Evolutionary conservation across 2,888 invertebrate species (phyloP).

Genomic region (Drosophila bunnanda): DNA sequence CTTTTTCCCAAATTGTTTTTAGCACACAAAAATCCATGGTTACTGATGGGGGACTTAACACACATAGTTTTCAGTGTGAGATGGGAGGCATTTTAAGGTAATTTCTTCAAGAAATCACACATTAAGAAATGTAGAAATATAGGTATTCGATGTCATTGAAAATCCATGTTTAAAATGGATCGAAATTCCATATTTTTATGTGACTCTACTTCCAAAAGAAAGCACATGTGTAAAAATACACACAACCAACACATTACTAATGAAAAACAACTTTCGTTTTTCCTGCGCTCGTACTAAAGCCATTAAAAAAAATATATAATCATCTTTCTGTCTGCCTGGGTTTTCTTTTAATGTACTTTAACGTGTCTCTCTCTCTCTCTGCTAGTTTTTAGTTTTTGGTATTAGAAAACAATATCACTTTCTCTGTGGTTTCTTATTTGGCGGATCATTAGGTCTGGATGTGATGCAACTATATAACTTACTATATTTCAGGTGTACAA

Average conservation of each 20-base stretch:
- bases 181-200: slow-evolving; percentile 52
- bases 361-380: slow-evolving; percentile 5
- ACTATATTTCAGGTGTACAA: not conserved
- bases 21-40: not conserved
- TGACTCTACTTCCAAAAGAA: slow-evolving; percentile 34
- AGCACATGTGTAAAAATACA: slow-evolving; percentile 2
- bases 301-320: slow-evolving; percentile 40
- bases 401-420: slow-evolving; percentile 30
- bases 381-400: slow-evolving; percentile 24
- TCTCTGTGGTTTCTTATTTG: slow-evolving; percentile 20
- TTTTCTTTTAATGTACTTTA: slow-evolving; percentile 24
- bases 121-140: no score
- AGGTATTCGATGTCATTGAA: no score
- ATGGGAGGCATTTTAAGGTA: not conserved
- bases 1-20: not conserved
- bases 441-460: slow-evolving; percentile 21
- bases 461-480: slow-evolving; percentile 28
- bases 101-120: no score
- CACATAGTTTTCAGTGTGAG: not conserved
- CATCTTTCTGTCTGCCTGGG: slow-evolving; percentile 33
- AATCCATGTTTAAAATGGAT: no score
- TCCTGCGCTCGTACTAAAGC: slow-evolving; percentile 29
- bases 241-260: slow-evolving; percentile 3
- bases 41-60: not conserved
- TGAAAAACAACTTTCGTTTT: slow-evolving; percentile 40